These are phyloP conservation scores for Balanococcus diminutus DNA, from an alignment of 2,888 invertebrate species.

Conservation along the genomic window DNA sequence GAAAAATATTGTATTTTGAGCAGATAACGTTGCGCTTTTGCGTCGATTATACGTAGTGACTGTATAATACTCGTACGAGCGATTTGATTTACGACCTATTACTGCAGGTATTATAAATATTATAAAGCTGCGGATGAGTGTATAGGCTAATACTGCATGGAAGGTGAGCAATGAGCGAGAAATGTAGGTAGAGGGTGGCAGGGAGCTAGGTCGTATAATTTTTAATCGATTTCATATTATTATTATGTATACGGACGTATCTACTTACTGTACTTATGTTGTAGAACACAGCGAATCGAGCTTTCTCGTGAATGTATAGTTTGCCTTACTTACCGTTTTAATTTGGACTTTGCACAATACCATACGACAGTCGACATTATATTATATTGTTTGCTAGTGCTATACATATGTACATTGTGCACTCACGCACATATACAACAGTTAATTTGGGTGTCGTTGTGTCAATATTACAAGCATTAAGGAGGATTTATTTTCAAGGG, in stretches of 20 bases:
- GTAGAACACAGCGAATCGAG: too few relatives aligned
- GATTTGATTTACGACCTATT: background rate
- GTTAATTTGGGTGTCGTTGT: too few relatives aligned
- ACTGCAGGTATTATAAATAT: background rate
- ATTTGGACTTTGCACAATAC: too few relatives aligned
- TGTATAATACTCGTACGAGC: background rate
- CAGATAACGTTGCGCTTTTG: background rate
- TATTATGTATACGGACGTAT: background rate
- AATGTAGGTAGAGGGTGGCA: background rate
- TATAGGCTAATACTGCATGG: background rate
- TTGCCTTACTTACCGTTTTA: too few relatives aligned
- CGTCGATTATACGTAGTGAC: background rate
- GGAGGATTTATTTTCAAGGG: too few relatives aligned
- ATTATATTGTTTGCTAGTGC: background rate
- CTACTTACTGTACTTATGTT: background rate
- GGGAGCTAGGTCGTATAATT: background rate
- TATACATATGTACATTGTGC: background rate
- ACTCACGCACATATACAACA: too few relatives aligned
- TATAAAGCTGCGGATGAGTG: background rate
- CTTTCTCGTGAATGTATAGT: too few relatives aligned
- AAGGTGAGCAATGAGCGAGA: background rate
- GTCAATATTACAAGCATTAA: too few relatives aligned
- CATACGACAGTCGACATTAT: too few relatives aligned
- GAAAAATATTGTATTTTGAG: constrained; percentile 1
- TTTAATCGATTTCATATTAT: background rate